phyloP scores from a whole-genome alignment of 2,888 invertebrate species.

The Brenthis ino region DNA sequence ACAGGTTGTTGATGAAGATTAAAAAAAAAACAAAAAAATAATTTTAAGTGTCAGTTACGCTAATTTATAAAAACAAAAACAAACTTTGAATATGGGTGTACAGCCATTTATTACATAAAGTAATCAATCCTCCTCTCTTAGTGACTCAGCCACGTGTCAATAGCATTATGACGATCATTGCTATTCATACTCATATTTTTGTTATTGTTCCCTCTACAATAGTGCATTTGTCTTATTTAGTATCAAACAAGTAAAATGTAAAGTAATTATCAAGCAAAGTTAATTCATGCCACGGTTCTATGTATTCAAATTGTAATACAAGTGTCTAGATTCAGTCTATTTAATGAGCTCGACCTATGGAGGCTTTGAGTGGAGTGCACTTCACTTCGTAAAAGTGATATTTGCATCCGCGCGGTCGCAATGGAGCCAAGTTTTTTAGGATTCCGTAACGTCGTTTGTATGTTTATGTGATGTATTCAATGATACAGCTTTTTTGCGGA shows the following conservation, averaged over 20 bases:
- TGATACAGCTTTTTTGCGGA: not conserved
- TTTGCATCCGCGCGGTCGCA: conserved; percentile 21
- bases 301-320: conserved; percentile 13
- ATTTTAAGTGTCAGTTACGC: too few relatives aligned
- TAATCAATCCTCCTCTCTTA: too few relatives aligned
- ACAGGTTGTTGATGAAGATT: too few relatives aligned
- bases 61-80: too few relatives aligned
- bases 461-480: not conserved
- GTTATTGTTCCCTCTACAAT: not conserved
- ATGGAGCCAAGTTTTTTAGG: conserved; percentile 10
- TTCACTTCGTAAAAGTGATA: conserved; percentile 25
- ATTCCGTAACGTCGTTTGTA: not conserved
- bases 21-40: too few relatives aligned
- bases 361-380: conserved; percentile 26
- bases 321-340: conserved; percentile 22
- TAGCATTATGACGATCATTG: too few relatives aligned
- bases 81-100: too few relatives aligned
- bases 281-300: not conserved
- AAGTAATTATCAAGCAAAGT: conserved; percentile 2
- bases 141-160: too few relatives aligned
- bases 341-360: conserved; percentile 26
- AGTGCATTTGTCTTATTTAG: not conserved
- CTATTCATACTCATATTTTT: too few relatives aligned
- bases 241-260: not conserved
- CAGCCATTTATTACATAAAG: too few relatives aligned